Conservation (phyloP, 2,888 invertebrate genomes). For the Ophraella communa region DNA sequence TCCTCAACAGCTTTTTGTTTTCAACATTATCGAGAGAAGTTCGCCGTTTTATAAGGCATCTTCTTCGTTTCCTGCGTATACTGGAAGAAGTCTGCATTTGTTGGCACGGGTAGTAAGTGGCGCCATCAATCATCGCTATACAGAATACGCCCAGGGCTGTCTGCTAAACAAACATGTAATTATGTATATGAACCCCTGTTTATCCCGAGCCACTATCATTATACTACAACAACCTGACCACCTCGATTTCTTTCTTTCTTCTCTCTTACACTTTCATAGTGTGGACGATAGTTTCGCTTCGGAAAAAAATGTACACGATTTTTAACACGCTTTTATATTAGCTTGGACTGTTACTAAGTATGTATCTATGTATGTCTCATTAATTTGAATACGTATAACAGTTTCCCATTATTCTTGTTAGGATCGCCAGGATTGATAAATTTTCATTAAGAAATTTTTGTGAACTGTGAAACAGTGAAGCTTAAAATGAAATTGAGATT, state of each 20-base stretch:
- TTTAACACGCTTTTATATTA: too few species aligned
- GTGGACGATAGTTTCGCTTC: not conserved
- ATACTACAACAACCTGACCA: constrained; percentile 50
- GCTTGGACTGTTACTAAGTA: too few species aligned
- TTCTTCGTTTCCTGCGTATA: constrained; percentile 4
- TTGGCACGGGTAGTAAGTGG: constrained; percentile 53
- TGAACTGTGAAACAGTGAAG: too few species aligned
- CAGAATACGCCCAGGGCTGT: constrained; percentile 61
- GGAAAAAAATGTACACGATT: not conserved
- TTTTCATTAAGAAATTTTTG: too few species aligned
- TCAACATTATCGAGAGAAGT: not conserved
- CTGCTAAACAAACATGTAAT: constrained; percentile 63
- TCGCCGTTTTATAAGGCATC: not conserved
- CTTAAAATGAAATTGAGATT: too few species aligned
- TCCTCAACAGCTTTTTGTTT: not conserved
- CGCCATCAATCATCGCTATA: constrained; percentile 59
- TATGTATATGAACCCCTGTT: constrained; percentile 62
- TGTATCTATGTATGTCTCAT: too few species aligned
- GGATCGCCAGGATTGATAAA: too few species aligned
- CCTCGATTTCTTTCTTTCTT: constrained; percentile 39
- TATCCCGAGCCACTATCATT: constrained; percentile 58
- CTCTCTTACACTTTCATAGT: constrained; percentile 15
- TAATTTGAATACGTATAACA: too few species aligned
- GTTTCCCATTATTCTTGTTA: too few species aligned
- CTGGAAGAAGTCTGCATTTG: constrained; percentile 14